phyloP scores from a whole-genome alignment of 2,797 vertebrate species.

The Crenuchus spilurus region DNA sequence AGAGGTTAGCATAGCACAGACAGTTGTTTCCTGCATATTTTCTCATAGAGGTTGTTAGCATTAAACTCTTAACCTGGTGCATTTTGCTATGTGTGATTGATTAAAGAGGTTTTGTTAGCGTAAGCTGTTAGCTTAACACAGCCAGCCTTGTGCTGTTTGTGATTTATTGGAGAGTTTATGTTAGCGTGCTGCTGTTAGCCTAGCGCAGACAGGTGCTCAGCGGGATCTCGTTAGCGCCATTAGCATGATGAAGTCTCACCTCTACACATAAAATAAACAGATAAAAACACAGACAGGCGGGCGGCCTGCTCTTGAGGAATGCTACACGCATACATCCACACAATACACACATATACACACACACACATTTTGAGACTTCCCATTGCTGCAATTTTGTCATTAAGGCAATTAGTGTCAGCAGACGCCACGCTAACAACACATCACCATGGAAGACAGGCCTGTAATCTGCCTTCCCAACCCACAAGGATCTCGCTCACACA shows the following conservation, averaged over 20 bases:
- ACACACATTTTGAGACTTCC: conserved; percentile 47
- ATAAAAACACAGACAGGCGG: conserved; percentile 42
- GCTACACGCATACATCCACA: not conserved
- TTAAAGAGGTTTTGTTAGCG: conserved; percentile 2
- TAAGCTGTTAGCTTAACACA: not conserved
- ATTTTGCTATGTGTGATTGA: conserved; percentile 13
- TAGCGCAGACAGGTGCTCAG: conserved; percentile 50
- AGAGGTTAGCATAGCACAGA: not conserved
- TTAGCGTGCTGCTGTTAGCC: conserved; percentile 44
- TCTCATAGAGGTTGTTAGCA: conserved; percentile 5
- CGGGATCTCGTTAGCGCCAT: conserved; percentile 60
- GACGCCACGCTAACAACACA: conserved; percentile 59
- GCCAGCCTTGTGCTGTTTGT: not conserved
- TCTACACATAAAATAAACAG: conserved; percentile 45
- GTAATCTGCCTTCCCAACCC: conserved; percentile 48
- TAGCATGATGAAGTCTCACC: conserved; percentile 54
- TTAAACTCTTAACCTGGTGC: not conserved
- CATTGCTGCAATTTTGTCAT: conserved; percentile 65
- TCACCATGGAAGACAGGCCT: conserved; percentile 51
- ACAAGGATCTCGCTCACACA: conserved; percentile 21
- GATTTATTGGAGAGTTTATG: conserved; percentile 29
- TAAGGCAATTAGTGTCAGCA: conserved; percentile 67
- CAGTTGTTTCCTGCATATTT: not conserved
- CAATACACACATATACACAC: conserved; percentile 9
- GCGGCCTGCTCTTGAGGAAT: conserved; percentile 48